A percentile compares a stretch with the other conserved stretches of the same genome.
These are phyloP conservation scores for Nettapus auritus DNA, from an alignment of 2,113 vertebrate species.

Conservation along the genomic window DNA sequence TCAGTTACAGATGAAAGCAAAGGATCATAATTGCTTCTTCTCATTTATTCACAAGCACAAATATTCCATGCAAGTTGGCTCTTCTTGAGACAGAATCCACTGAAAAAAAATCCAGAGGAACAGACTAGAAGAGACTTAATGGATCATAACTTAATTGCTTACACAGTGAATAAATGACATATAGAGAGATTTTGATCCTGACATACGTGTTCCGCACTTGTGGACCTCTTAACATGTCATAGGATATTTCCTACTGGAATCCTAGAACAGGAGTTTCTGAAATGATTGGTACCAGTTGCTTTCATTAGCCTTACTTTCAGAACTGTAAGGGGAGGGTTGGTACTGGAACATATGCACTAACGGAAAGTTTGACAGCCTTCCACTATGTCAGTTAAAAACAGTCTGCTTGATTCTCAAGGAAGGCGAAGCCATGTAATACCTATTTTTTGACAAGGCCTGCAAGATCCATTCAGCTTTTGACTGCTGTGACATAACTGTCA, in stretches of 20 bases:
- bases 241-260: not conserved
- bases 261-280: not conserved
- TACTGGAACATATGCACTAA: not conserved
- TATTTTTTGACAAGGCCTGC: not conserved
- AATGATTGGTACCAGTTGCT: not conserved
- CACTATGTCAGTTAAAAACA: not conserved
- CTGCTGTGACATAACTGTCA: not conserved
- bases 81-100: not conserved
- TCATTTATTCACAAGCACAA: not conserved
- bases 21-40: not conserved
- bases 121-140: not conserved
- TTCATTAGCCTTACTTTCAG: not conserved
- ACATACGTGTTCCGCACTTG: not conserved
- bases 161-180: not conserved
- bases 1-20: not conserved
- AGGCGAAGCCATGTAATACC: not conserved
- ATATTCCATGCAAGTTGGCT: not conserved
- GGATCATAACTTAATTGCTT: not conserved
- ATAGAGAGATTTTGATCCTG: not conserved
- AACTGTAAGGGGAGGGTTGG: not conserved
- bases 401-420: not conserved
- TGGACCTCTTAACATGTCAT: not conserved
- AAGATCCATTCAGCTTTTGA: not conserved
- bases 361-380: not conserved
- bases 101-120: not conserved